Conservation (phyloP, 2,888 invertebrate species). For the Stegana nigrithorax region DNA sequence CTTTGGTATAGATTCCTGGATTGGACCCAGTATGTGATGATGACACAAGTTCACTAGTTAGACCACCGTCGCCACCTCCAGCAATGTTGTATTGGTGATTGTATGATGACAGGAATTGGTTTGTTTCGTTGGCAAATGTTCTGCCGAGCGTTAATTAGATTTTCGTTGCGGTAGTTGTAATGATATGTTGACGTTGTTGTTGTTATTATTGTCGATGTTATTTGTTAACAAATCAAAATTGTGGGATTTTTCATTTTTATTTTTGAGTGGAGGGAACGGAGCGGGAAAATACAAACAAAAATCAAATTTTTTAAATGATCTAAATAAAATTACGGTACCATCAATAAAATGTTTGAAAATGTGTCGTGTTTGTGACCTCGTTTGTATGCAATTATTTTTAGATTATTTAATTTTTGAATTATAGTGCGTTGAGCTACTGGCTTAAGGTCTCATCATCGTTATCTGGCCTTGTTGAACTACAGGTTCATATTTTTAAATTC, state of each 20-base stretch:
- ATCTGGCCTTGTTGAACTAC: slow-evolving; percentile 23
- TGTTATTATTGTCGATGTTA: slow-evolving; percentile 6
- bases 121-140: slow-evolving; percentile 79
- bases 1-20: slow-evolving; percentile 59
- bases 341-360: slow-evolving; percentile 9
- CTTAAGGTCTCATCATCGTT: slow-evolving; percentile 14
- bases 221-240: slow-evolving; percentile 2
- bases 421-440: slow-evolving; percentile 25
- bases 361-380: slow-evolving; percentile 18
- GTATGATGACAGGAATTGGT: slow-evolving; percentile 80
- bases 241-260: not conserved
- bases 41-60: slow-evolving; percentile 17
- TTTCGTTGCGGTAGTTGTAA: slow-evolving; percentile 28
- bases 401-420: too few relatives aligned
- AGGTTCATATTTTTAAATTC: slow-evolving; percentile 38
- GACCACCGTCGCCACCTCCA: slow-evolving; percentile 46
- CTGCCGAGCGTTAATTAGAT: slow-evolving; percentile 66
- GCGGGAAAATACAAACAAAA: slow-evolving; percentile 25
- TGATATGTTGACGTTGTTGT: slow-evolving; percentile 15
- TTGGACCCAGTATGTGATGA: slow-evolving; percentile 56
- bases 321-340: slow-evolving; percentile 11
- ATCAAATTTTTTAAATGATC: slow-evolving; percentile 23
- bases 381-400: too few relatives aligned
- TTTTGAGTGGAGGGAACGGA: too few relatives aligned
- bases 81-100: slow-evolving; percentile 71